phyloP scores from a whole-genome alignment of 2,113 vertebrate species.

The Rhombomys opimus region DNA sequence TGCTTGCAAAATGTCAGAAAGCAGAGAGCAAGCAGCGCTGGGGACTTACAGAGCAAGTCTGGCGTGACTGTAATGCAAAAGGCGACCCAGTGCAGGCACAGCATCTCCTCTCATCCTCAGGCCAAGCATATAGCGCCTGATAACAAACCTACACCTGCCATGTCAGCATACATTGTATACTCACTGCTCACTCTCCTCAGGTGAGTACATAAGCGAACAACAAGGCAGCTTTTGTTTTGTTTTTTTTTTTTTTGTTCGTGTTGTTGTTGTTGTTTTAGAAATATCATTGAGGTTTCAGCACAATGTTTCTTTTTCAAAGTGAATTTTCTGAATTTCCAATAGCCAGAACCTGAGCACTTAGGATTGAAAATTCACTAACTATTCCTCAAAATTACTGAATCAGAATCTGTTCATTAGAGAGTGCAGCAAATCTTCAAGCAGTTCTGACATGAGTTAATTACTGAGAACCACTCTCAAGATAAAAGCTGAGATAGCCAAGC shows the following conservation, averaged over 20 bases:
- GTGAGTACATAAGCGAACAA: neutral
- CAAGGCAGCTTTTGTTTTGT: neutral
- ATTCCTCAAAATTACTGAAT: neutral
- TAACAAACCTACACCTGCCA: too few relatives aligned
- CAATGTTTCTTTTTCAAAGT: neutral
- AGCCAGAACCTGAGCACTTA: neutral
- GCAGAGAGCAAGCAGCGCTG: conserved; percentile 30
- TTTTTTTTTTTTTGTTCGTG: neutral
- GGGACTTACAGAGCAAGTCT: conserved; percentile 24
- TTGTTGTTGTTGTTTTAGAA: neutral
- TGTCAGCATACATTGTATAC: neutral
- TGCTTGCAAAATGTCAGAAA: conserved; percentile 75
- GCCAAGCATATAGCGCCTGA: neutral
- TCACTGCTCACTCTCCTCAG: neutral
- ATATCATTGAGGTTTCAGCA: neutral
- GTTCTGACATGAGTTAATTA: neutral
- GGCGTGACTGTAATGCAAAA: conserved; percentile 61
- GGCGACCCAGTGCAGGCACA: neutral
- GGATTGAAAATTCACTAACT: neutral
- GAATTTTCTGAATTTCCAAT: neutral
- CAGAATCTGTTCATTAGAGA: neutral
- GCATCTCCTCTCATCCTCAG: neutral
- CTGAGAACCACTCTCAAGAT: neutral
- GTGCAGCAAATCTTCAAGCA: neutral
- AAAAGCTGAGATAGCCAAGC: neutral